Evolutionary conservation across 2,888 invertebrate species (phyloP), one percentile per base, ranked within the genome.

Genomic region (Tenthredo notha): DNA sequence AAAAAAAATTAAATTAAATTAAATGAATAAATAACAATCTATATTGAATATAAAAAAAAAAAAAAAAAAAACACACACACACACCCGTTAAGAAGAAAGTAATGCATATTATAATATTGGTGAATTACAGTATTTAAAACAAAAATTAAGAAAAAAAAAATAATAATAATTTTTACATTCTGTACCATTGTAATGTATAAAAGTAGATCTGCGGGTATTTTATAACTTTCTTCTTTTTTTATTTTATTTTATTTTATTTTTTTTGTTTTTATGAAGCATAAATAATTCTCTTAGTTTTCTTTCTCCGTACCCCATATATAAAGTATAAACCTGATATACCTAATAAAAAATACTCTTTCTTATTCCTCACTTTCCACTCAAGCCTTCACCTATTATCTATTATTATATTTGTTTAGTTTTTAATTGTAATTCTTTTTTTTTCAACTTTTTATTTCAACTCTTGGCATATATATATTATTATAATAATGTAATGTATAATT

Each of bases 331-430:
- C 67, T 40, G 67, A 65, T 33, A 83, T 83, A 83, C 67, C 65
- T 70, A 83, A 67, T 67, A 58, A 67, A 70, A 82, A 85, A 85
- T 82, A 85, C 85, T 85, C 85, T 82, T 47, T 80, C n/a, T 15
- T 67, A 54, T 82, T 85, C 72, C 54, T 70, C 67, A 80, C 78
- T 85, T 78, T 80, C 70, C 70, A 82, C 29, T 72, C 50, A 37
- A 82, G 70, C 78, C 82, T 70, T 80, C 84, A 84, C 40, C 54
- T 82, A 67, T 80, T 61, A 61, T 80, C 61, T 80, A 80, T 21
- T 37, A 80, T 61, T 80, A 61, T 80, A 61, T 80, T 78, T 78
- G 50, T 58, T 47, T 47, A 54, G 7, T 33, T 43, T 65, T 54
- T 47, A 75, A 15, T 78, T 78, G 58, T 78, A 54, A 78, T 43